A percentile compares a stretch with the other conserved stretches of the same genome.
Conservation (phyloP, 2,888 invertebrate genomes). For the Conops quadrifasciatus region DNA sequence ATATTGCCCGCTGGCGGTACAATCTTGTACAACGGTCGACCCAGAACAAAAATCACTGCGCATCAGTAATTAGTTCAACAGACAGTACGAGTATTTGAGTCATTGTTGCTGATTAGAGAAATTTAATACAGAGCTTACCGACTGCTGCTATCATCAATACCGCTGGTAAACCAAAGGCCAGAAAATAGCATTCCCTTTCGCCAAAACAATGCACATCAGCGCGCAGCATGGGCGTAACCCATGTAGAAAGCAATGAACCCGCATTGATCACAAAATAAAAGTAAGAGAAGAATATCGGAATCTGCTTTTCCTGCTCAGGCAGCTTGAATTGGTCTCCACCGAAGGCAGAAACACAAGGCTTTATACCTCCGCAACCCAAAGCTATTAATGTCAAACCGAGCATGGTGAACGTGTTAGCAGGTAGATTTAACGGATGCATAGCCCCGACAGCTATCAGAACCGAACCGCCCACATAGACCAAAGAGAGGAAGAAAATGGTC, state of each 20-base stretch:
- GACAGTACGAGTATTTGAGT: too few species aligned
- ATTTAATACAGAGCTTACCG: constrained; percentile 67
- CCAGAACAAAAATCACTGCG: constrained; percentile 77
- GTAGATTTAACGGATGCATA: constrained; percentile 67
- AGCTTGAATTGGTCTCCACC: constrained; percentile 81
- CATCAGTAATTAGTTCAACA: constrained; percentile 44
- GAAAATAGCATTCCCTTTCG: constrained; percentile 73
- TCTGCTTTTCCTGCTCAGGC: constrained; percentile 72
- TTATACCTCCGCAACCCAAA: constrained; percentile 82
- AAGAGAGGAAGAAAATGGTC: constrained; percentile 77
- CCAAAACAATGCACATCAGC: constrained; percentile 74
- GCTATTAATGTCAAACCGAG: constrained; percentile 76
- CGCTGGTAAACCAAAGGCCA: constrained; percentile 82
- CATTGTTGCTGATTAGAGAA: too few species aligned
- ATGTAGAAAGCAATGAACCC: constrained; percentile 77
- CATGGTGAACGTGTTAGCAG: constrained; percentile 69
- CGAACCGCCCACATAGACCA: constrained; percentile 77
- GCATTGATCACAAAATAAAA: constrained; percentile 76
- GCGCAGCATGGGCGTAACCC: constrained; percentile 77
- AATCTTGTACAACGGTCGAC: constrained; percentile 72
- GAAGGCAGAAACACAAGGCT: constrained; percentile 83
- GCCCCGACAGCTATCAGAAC: constrained; percentile 71
- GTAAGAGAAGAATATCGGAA: constrained; percentile 78
- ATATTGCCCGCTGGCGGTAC: constrained; percentile 76
- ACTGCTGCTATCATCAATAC: constrained; percentile 74